Percentiles rank a stretch among this genome's conserved stretches.
Conservation (phyloP, 2,113 vertebrate genomes). For the Oryzias melastigma region DNA sequence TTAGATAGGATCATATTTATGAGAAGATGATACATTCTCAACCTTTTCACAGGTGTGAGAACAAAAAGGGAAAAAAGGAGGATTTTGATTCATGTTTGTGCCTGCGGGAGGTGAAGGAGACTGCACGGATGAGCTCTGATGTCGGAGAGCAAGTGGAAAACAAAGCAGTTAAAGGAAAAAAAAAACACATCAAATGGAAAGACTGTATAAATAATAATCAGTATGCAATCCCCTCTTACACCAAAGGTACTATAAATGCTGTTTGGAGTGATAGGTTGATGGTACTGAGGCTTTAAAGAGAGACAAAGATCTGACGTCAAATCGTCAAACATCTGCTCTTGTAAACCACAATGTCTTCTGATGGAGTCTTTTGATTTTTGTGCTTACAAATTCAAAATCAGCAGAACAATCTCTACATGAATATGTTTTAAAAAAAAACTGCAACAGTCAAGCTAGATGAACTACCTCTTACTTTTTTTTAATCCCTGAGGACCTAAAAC, state of each 20-base stretch:
- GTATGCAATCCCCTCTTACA: background rate
- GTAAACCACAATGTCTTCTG: slow-evolving; percentile 47
- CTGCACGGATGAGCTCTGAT: slow-evolving; percentile 35
- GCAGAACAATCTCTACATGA: no score
- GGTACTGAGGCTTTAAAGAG: slow-evolving; percentile 19
- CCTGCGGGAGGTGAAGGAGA: slow-evolving; percentile 48
- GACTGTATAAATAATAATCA: slow-evolving; percentile 32
- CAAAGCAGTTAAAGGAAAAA: slow-evolving; percentile 7
- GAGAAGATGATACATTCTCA: slow-evolving; percentile 19
- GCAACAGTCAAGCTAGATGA: slow-evolving; percentile 12
- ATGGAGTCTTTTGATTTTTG: slow-evolving; percentile 2
- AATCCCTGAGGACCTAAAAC: slow-evolving; percentile 26
- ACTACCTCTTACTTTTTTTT: slow-evolving; percentile 8
- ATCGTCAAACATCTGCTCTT: slow-evolving; percentile 28
- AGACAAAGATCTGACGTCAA: slow-evolving; percentile 27
- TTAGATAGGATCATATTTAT: slow-evolving; percentile 29
- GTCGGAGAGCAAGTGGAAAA: slow-evolving; percentile 18
- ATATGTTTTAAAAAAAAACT: no score
- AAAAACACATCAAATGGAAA: slow-evolving; percentile 24
- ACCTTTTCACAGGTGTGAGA: slow-evolving; percentile 45
- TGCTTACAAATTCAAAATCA: no score
- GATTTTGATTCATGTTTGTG: slow-evolving; percentile 22
- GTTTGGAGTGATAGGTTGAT: slow-evolving; percentile 3
- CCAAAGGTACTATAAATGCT: slow-evolving; percentile 10
- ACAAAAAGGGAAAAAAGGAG: slow-evolving; percentile 14